phyloP scores from a whole-genome alignment of 1,140 invertebrate species.

The Drosophila mojavensis region DNA sequence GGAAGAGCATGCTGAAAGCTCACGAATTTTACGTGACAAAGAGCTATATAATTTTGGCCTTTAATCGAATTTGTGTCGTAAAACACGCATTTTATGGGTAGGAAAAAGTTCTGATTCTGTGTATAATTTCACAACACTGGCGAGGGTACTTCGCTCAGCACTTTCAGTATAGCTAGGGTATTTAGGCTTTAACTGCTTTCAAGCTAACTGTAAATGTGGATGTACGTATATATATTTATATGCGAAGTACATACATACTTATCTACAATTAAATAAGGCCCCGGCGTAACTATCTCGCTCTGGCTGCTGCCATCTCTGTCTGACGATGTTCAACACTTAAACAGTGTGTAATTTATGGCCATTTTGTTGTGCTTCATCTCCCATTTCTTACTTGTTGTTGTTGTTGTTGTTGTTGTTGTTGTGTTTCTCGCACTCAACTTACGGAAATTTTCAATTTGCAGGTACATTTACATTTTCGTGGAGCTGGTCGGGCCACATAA shows the following conservation, averaged over 20 bases:
- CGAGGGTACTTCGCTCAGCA: neutral
- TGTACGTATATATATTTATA: neutral
- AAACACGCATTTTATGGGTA: neutral
- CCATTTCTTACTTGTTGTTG: neutral
- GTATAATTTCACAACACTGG: neutral
- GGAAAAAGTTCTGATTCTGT: neutral
- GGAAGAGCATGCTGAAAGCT: neutral
- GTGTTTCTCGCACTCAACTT: constrained; percentile 33
- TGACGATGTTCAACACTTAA: constrained; percentile 12
- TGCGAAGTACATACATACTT: neutral
- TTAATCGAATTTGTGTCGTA: neutral
- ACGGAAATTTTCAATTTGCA: constrained; percentile 58
- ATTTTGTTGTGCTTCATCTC: constrained; percentile 9
- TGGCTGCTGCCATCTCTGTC: neutral
- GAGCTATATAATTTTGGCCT: constrained; percentile 2
- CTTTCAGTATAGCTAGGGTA: neutral
- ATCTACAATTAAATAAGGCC: constrained; percentile 3
- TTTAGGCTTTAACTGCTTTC: neutral
- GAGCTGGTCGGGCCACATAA: constrained; percentile 43
- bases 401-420: neutral
- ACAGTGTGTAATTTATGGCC: constrained; percentile 40
- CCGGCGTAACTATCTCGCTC: neutral
- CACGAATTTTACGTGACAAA: constrained; percentile 2
- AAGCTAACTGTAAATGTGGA: neutral
- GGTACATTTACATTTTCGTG: constrained; percentile 48